Evolutionary conservation across 2,113 vertebrate species (phyloP).

Genomic region (Phyllostomus discolor): DNA sequence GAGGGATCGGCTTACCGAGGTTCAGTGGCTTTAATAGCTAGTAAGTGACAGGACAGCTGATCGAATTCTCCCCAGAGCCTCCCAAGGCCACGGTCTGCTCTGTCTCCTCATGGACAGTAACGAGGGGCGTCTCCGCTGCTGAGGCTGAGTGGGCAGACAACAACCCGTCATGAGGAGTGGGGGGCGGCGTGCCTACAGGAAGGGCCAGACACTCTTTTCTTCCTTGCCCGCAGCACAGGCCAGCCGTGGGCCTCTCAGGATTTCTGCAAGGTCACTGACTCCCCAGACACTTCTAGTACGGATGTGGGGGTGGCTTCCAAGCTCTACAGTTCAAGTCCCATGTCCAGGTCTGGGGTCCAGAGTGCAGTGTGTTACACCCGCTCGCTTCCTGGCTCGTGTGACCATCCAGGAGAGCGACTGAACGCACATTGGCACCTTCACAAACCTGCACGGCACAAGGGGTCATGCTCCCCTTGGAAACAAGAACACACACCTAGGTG

Average conservation of each 20-base stretch:
- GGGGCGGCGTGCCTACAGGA: not conserved
- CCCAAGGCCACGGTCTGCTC: not conserved
- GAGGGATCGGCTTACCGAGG: not conserved
- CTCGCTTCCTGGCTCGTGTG: not conserved
- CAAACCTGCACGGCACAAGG: not conserved
- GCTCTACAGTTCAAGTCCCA: not conserved
- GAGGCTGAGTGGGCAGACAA: not conserved
- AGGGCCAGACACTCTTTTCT: not conserved
- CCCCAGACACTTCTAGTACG: not conserved
- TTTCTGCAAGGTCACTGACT: not conserved
- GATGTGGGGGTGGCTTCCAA: not conserved
- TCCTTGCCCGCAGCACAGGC: not conserved
- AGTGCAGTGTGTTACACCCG: accelerated
- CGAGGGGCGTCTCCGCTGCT: not conserved
- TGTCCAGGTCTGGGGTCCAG: not conserved
- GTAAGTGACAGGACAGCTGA: not conserved
- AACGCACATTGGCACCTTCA: not conserved
- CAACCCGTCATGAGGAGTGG: not conserved
- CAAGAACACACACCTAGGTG: too few species aligned
- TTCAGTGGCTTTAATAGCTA: not conserved
- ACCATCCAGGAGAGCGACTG: not conserved
- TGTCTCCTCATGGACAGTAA: not conserved
- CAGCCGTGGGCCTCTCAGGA: not conserved
- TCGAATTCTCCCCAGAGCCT: not conserved
- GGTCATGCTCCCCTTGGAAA: not conserved